Base-by-base conservation (phyloP, 2,797 vertebrate genomes). In the Typhlichthys subterraneus region DNA sequence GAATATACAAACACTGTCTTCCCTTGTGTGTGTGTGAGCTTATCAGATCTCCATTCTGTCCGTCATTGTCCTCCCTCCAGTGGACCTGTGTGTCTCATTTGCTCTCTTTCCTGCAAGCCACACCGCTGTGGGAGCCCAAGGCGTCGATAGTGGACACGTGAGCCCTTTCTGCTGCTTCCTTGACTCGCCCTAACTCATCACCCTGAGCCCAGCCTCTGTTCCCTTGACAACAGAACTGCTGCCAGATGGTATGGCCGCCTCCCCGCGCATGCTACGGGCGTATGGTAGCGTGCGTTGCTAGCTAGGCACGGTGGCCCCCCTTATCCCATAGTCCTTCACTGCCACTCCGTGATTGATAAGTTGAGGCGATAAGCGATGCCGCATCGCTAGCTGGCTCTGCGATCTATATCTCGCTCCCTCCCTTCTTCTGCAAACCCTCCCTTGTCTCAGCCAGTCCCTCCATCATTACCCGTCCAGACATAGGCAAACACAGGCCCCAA, bases 311-410 rank as follows among this genome's bases (percentile, higher is more conserved):
- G 4, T 2, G 29, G 10, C 12, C 51, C 13, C 48, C 49, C 58
- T 59, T 38, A 50, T 38, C 8, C 19, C 33, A 31, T 12, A 48
- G 53, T 49, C 31, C 45, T 56, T 23, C 23, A 42, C 4, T 51
- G 65, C 9, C 59, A 50, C 60, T 72, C 51, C 79, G 80, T 85
- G 80, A 84, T 63, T 83, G 75, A 90, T 91, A 70, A 59, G 61
- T 80, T 83, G 64, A 85, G 87, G 89, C 82, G 70, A n/a, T 57
- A 64, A 53, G 68, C 81, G 84, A 87, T 66, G 71, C 74, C 81
- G 76, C 59, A 75, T 56, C 56, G 19, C 69, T 59, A 56, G 59
- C 59, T 66, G 57, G 49, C 61, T 62, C 57, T 19, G 46, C 69
- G 51, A 53, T 62, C 73, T 59, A 47, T 66, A 76, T 53, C 52